Evolutionary conservation across 2,888 invertebrate genomes (phyloP).

Genomic region (Conchocele bisecta): DNA sequence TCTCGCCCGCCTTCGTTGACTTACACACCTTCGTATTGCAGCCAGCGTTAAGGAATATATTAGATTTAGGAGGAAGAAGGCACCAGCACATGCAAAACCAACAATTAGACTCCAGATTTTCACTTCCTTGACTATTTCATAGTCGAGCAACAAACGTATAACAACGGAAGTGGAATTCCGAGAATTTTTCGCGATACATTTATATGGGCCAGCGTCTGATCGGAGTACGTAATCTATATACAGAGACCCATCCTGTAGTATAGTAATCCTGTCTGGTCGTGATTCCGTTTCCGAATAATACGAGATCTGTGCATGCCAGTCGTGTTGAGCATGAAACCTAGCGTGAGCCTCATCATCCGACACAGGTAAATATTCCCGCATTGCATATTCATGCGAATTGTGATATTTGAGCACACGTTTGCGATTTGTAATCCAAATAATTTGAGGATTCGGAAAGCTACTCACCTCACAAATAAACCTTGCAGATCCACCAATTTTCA

Average conservation of each 20-base stretch:
- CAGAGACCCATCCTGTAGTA: constrained; percentile 91
- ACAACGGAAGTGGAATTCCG: constrained; percentile 90
- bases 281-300: constrained; percentile 62
- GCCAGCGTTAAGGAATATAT: constrained; percentile 88
- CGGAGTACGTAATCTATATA: constrained; percentile 87
- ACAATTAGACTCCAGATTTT: constrained; percentile 92
- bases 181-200: constrained; percentile 93
- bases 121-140: constrained; percentile 91
- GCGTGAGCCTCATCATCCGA: constrained; percentile 46
- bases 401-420: constrained; percentile 64
- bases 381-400: constrained; percentile 62
- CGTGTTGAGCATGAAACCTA: constrained; percentile 64
- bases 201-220: constrained; percentile 91
- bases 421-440: constrained; percentile 89
- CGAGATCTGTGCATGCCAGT: constrained; percentile 68
- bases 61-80: constrained; percentile 91
- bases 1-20: constrained; percentile 81
- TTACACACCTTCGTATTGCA: constrained; percentile 69
- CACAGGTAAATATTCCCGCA: constrained; percentile 53
- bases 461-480: constrained; percentile 90
- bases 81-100: constrained; percentile 91
- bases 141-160: constrained; percentile 88
- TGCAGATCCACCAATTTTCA: constrained; percentile 85
- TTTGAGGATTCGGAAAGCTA: constrained; percentile 90
- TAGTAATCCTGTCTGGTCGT: constrained; percentile 84